Evolutionary conservation across 2,888 invertebrate species (phyloP).

Genomic region (Eurois occulta): DNA sequence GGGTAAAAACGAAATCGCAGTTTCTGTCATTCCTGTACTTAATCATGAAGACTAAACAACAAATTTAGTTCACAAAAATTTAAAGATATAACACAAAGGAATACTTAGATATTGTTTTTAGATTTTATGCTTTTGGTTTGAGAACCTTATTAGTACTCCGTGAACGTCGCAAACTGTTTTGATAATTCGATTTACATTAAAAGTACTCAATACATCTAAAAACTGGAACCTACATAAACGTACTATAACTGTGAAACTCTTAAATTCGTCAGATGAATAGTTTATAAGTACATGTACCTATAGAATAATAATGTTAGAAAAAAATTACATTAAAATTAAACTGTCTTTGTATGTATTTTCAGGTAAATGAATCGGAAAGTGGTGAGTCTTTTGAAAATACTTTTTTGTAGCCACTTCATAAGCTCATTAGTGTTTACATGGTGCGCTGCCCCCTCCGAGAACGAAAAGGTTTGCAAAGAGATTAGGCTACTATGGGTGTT

Average conservation of each 20-base stretch:
- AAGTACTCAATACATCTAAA: too few relatives aligned
- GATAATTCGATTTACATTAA: neutral
- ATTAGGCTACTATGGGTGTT: neutral
- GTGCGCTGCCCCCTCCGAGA: neutral
- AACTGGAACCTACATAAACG: neutral
- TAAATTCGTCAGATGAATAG: neutral
- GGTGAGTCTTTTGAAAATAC: conserved; percentile 33
- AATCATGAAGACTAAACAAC: neutral
- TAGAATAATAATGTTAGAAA: neutral
- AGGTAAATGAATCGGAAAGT: conserved; percentile 45
- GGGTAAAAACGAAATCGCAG: conserved; percentile 2
- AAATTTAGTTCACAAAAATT: neutral
- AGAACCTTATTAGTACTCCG: neutral
- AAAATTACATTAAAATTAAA: neutral
- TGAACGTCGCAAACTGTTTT: neutral
- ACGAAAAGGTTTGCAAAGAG: neutral
- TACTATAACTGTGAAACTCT: neutral
- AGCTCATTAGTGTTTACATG: neutral
- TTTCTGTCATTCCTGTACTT: neutral
- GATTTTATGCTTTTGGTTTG: neutral
- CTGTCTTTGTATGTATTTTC: conserved; percentile 31
- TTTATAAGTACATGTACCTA: neutral
- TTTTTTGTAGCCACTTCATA: neutral
- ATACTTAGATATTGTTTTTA: neutral
- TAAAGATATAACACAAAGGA: neutral